Evolutionary conservation across 1,140 invertebrate species (phyloP), one percentile per base, ranked within the genome.

Genomic region (Brachionus rubens): DNA sequence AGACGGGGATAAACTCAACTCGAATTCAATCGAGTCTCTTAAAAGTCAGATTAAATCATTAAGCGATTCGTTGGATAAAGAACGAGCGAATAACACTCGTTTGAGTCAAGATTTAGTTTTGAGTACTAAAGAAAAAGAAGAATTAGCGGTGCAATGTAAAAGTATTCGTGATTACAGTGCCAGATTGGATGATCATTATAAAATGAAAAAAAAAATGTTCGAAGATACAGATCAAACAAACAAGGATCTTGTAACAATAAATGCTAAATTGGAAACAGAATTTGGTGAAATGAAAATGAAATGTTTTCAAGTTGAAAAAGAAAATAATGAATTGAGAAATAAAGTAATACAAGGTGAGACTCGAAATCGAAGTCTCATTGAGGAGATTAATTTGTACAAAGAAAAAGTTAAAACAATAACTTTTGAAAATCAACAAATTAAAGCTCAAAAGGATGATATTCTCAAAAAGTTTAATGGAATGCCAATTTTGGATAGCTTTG

Each of bases 361-460:
- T 21, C 28, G 59, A 19, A 65, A 65, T 65, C 19, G 59, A 65
- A 50, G 28, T 30, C 28, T 50, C 10, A 7, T 50, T 9, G 68
- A 72, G 48, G 68, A 72, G 68, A 24, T 72, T 40, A 72, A 72
- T 54, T 72, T 50, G 46, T 40, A 50, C 14, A 72, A 72, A 33
- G 68, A 72, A 54, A 72, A 72, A 41, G 30, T 72, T 9, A 72
- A 72, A 16, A 72, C 68, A 54, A 48, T 72, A 40, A 47, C 41
- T 21, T 72, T 72, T 24, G 68, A 72, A 40, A 72, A 72, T 54
- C 46, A 72, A 16, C 68, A 72, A 24, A n/a, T 72, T 14, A 72
- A 48, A 47, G 5, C 46, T 72, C 68, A 72, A 50, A 72, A 72
- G 36, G 68, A 72, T 21, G 68, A 72, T 48, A 36, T 33, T 48